phyloP scores from a whole-genome alignment of 2,888 invertebrate genomes.

The Germaria angustata region DNA sequence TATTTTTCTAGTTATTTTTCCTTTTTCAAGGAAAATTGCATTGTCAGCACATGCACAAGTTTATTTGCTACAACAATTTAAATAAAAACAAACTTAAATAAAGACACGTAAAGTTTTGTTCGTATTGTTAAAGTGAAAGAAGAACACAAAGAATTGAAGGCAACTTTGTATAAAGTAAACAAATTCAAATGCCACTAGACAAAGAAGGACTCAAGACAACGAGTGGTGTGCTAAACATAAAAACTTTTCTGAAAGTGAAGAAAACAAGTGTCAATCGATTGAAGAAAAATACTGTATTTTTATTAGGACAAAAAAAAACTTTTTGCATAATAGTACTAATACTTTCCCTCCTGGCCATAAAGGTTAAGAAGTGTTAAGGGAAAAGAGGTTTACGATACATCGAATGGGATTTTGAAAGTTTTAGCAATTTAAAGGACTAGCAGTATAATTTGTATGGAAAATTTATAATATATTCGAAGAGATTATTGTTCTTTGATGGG shows the following conservation, averaged over 20 bases:
- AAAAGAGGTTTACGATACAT: not conserved
- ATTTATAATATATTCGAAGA: too few relatives aligned
- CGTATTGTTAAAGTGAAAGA: slow-evolving; percentile 11
- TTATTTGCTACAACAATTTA: slow-evolving; percentile 61
- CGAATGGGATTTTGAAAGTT: too few relatives aligned
- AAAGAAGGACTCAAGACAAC: not conserved
- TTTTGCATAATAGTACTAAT: slow-evolving; percentile 54
- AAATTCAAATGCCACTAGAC: slow-evolving; percentile 39
- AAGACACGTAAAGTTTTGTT: slow-evolving; percentile 48
- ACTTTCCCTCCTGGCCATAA: not conserved
- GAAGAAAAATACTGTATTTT: slow-evolving; percentile 7
- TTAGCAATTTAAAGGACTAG: too few relatives aligned
- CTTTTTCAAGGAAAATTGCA: slow-evolving; percentile 45
- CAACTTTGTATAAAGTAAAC: slow-evolving; percentile 16
- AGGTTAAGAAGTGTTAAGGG: not conserved
- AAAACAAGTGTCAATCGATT: slow-evolving; percentile 54
- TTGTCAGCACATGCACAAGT: slow-evolving; percentile 63
- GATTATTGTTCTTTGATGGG: too few relatives aligned
- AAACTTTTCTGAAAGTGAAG: not conserved
- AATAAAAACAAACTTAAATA: slow-evolving; percentile 36
- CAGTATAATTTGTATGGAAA: too few relatives aligned
- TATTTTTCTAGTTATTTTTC: not conserved
- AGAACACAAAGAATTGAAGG: not conserved
- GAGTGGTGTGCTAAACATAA: not conserved
- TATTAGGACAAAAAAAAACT: slow-evolving; percentile 34